Conservation (phyloP, 2,113 vertebrate species). For the Pollimyrus isidori region DNA sequence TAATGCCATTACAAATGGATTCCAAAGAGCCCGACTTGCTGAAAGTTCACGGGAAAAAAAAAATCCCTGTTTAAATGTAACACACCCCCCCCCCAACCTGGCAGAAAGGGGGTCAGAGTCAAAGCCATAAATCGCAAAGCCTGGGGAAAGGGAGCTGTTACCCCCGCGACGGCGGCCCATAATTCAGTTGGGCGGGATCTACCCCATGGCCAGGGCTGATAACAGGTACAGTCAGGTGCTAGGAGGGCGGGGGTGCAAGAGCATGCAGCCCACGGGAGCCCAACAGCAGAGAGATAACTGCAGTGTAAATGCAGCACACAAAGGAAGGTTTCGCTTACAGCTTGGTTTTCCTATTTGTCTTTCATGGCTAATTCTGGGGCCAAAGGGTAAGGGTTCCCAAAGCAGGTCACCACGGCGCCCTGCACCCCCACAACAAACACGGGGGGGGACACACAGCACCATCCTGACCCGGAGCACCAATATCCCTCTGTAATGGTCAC, state of each 20-base stretch:
- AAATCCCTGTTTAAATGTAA: constrained; percentile 11
- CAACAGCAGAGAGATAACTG: constrained; percentile 5
- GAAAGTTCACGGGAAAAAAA: neutral
- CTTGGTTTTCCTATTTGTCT: neutral
- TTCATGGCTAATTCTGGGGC: neutral
- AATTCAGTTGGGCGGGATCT: constrained; percentile 28
- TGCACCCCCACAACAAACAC: neutral
- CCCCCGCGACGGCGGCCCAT: neutral
- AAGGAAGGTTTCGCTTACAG: neutral
- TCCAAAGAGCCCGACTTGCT: neutral
- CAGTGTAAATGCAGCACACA: neutral
- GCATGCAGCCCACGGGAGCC: neutral
- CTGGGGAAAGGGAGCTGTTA: constrained; percentile 32
- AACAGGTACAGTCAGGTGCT: constrained; percentile 34
- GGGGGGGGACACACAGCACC: neutral
- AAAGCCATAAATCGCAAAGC: constrained; percentile 39
- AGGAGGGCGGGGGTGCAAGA: neutral
- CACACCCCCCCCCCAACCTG: neutral
- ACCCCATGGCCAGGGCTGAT: constrained; percentile 52
- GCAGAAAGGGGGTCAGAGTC: constrained; percentile 36
- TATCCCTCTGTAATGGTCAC: neutral
- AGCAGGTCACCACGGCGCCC: too few species aligned
- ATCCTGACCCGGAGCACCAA: neutral
- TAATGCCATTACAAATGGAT: neutral
- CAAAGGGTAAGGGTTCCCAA: neutral